These are phyloP conservation scores for Tineola bisselliella DNA, from an alignment of 2,888 invertebrate genomes.

Conservation along the genomic window DNA sequence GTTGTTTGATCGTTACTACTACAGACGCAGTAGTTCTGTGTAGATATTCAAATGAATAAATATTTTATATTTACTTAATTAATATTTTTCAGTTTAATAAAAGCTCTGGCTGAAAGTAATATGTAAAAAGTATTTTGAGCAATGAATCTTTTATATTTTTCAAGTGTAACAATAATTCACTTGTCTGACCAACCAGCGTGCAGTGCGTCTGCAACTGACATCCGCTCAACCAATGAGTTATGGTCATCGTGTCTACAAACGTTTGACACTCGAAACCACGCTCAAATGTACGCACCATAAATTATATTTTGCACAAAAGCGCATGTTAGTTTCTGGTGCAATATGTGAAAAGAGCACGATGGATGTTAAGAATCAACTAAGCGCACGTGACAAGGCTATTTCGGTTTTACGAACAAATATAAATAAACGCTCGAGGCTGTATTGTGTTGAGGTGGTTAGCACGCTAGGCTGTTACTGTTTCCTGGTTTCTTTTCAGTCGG, in stretches of 20 bases:
- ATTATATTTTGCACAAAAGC: constrained; percentile 5
- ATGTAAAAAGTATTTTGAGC: background rate
- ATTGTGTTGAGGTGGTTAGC: no score
- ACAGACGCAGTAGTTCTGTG: no score
- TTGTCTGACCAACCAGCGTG: background rate
- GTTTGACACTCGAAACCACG: constrained; percentile 9
- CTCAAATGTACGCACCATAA: background rate
- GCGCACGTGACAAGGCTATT: background rate
- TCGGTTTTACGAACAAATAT: background rate
- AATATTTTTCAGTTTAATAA: no score
- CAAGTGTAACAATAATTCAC: constrained; percentile 1
- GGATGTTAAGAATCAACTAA: background rate
- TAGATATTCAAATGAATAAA: no score
- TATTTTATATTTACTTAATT: no score
- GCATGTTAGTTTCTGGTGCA: background rate
- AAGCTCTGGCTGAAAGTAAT: no score
- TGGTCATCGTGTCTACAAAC: background rate
- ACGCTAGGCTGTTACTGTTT: no score
- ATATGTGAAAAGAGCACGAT: background rate
- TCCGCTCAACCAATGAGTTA: background rate
- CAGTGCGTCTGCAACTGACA: background rate
- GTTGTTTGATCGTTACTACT: no score
- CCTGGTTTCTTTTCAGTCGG: no score
- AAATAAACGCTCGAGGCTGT: no score
- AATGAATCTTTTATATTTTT: background rate